Percentiles rank a stretch among this genome's conserved stretches.
phyloP scores from a whole-genome alignment of 2,888 invertebrate genomes.

The Mimumesa dahlbomi region DNA sequence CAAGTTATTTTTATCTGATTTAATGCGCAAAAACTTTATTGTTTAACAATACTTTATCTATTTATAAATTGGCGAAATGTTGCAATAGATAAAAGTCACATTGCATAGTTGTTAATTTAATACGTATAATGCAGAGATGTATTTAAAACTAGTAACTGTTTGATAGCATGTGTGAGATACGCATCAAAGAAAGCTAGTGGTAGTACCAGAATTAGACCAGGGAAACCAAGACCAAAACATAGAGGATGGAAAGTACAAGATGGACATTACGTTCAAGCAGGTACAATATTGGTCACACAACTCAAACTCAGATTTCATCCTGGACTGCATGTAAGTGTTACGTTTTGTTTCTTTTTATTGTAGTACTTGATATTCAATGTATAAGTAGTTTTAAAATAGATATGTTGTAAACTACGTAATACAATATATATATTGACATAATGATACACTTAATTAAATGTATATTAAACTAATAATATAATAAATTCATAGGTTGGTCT shows the following conservation, averaged over 20 bases:
- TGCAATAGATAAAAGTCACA: too few species aligned
- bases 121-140: too few species aligned
- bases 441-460: neutral
- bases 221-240: slow-evolving; percentile 87
- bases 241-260: slow-evolving; percentile 90
- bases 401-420: neutral
- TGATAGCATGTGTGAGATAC: slow-evolving; percentile 81
- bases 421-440: neutral
- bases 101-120: too few species aligned
- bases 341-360: neutral
- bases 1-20: too few species aligned
- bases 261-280: slow-evolving; percentile 84
- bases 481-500: slow-evolving; percentile 89
- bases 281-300: slow-evolving; percentile 87
- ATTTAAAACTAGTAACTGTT: too few species aligned
- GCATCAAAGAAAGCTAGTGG: slow-evolving; percentile 89
- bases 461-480: too few species aligned
- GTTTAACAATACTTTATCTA: too few species aligned
- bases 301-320: slow-evolving; percentile 88
- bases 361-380: neutral
- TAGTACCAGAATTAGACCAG: slow-evolving; percentile 86
- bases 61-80: too few species aligned
- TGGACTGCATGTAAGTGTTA: slow-evolving; percentile 86
- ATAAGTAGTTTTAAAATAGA: slow-evolving; percentile 1
- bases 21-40: too few species aligned